Evolutionary conservation across 1,140 invertebrate species (phyloP).

Genomic region (Dendrolimus punctatus): DNA sequence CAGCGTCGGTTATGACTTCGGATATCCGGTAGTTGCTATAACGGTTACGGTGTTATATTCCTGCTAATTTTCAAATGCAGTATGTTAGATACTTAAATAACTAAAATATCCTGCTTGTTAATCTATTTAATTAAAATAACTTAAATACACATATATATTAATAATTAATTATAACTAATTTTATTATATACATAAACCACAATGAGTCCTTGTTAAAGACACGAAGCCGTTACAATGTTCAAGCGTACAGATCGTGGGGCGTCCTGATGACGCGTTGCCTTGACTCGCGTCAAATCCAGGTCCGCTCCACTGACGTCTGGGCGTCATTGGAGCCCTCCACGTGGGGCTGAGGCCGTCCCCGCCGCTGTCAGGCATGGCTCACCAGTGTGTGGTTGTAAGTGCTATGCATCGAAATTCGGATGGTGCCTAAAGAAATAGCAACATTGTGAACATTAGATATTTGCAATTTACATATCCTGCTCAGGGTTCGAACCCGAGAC

Average conservation of each 20-base stretch:
- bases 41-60: no score
- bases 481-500: not conserved
- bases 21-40: no score
- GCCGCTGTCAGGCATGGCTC: conserved; percentile 50
- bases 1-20: no score
- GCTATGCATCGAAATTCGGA: conserved; percentile 63
- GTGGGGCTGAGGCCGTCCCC: conserved; percentile 29
- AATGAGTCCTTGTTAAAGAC: no score
- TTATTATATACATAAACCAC: not conserved
- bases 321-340: conserved; percentile 27
- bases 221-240: conserved; percentile 2
- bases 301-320: conserved; percentile 33
- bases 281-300: conserved; percentile 58
- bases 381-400: conserved; percentile 59
- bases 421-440: conserved; percentile 41
- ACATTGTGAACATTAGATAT: not conserved
- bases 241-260: conserved; percentile 45
- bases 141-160: not conserved
- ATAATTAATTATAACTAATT: not conserved
- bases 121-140: no score
- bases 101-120: no score
- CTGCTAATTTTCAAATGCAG: no score
- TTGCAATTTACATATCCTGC: no score
- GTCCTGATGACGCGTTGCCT: conserved; percentile 22
- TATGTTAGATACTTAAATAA: no score